A percentile compares a stretch with the other conserved stretches of the same genome.
These are phyloP conservation scores for Platanista minor DNA, from an alignment of 2,113 vertebrate species.

Conservation along the genomic window DNA sequence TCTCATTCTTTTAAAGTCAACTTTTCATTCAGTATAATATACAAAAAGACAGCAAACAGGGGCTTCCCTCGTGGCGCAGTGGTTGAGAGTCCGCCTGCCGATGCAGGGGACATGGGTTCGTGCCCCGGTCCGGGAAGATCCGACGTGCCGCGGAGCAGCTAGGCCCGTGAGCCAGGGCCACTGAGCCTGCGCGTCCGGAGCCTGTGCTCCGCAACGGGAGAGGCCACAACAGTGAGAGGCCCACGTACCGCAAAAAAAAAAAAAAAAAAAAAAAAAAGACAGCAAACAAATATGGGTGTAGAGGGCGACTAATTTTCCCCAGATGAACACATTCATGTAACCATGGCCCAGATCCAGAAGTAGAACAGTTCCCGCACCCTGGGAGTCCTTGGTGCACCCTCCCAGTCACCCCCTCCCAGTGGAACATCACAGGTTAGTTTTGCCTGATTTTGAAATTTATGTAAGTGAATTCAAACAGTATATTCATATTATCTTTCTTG, in stretches of 20 bases:
- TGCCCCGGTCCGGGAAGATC: no score
- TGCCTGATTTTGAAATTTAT: neutral
- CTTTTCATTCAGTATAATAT: neutral
- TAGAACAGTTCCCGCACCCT: neutral
- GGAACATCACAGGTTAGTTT: neutral
- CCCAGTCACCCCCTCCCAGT: accelerated
- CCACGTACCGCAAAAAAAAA: no score
- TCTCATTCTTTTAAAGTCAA: neutral
- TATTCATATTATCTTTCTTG: accelerated
- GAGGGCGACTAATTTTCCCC: accelerated
- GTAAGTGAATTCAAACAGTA: neutral
- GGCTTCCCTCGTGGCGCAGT: no score
- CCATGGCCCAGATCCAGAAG: neutral
- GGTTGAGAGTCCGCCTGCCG: no score
- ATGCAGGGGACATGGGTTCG: no score
- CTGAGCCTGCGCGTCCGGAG: no score
- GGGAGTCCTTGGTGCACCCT: neutral
- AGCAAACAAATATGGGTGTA: neutral
- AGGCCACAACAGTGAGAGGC: no score
- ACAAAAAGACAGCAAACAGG: neutral
- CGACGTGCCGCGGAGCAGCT: no score
- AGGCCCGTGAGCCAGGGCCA: no score
- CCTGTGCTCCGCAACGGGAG: no score
- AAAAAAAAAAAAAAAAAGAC: no score
- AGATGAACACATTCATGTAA: accelerated